A percentile compares a stretch with the other conserved stretches of the same genome.
Evolutionary conservation across 2,888 invertebrate genomes (phyloP).

Genomic region (Himalopsyche anomala): DNA sequence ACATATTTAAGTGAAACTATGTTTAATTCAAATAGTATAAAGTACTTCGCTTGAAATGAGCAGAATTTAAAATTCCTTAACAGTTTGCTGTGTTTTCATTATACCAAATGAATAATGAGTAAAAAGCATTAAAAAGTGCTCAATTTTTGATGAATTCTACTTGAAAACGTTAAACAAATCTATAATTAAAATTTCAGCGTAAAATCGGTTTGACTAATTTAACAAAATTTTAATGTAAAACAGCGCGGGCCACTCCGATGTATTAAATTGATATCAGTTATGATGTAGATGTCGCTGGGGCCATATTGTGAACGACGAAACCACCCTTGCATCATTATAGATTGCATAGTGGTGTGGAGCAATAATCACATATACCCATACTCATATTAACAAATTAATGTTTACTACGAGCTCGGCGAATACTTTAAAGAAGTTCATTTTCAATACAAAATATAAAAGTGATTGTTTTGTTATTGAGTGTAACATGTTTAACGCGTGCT

Average conservation of each 20-base stretch:
- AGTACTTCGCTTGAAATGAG: too few relatives aligned
- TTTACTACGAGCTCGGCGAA: too few relatives aligned
- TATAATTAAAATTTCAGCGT: background rate
- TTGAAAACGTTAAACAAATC: background rate
- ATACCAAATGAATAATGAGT: background rate
- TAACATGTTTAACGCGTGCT: too few relatives aligned
- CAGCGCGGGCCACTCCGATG: background rate
- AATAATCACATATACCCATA: too few relatives aligned
- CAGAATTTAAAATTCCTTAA: too few relatives aligned
- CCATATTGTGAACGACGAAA: background rate
- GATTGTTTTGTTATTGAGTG: too few relatives aligned
- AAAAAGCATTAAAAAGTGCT: background rate
- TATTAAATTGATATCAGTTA: background rate
- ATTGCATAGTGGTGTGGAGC: background rate
- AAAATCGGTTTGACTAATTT: background rate
- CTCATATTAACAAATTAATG: too few relatives aligned
- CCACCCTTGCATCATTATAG: slow-evolving; percentile 6
- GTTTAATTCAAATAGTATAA: too few relatives aligned
- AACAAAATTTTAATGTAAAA: background rate
- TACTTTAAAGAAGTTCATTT: too few relatives aligned
- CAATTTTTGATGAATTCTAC: slow-evolving; percentile 5
- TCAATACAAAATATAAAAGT: too few relatives aligned
- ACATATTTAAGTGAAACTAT: too few relatives aligned
- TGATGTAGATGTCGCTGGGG: background rate
- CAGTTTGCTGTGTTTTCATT: too few relatives aligned